phyloP scores from a whole-genome alignment of 2,113 vertebrate genomes.

The Leucoraja erinaceus region DNA sequence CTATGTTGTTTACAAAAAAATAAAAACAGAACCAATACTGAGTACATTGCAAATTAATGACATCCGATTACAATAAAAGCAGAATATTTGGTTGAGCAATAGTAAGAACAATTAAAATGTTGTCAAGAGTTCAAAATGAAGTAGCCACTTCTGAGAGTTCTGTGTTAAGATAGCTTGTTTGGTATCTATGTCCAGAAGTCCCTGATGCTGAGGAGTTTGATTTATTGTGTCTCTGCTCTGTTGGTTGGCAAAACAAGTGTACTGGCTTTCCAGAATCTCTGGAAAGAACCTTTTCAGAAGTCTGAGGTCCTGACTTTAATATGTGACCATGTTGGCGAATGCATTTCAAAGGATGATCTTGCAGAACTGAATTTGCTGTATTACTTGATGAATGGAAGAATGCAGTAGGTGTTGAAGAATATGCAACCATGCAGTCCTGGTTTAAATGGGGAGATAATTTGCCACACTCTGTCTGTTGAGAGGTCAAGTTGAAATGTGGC shows the following conservation, averaged over 20 bases:
- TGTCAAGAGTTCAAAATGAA: constrained; percentile 45
- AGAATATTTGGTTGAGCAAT: constrained; percentile 4
- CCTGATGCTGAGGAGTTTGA: neutral
- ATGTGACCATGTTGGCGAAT: constrained; percentile 40
- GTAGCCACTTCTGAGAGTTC: constrained; percentile 47
- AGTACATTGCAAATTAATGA: constrained; percentile 1
- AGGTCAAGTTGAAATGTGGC: neutral
- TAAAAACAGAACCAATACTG: neutral
- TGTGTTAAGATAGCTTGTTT: constrained; percentile 39
- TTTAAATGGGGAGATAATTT: constrained; percentile 39
- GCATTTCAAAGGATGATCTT: constrained; percentile 41
- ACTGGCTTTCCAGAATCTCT: neutral
- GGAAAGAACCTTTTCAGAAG: constrained; percentile 45
- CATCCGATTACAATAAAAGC: neutral
- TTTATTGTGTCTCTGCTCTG: neutral
- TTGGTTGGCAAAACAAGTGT: constrained; percentile 9
- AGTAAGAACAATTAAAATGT: neutral
- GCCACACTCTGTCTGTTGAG: constrained; percentile 40
- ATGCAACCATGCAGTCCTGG: constrained; percentile 39
- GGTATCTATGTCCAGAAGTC: neutral
- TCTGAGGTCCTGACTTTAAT: constrained; percentile 41
- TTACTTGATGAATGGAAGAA: constrained; percentile 40
- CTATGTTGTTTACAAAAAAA: too few relatives aligned
- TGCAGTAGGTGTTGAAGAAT: constrained; percentile 43
- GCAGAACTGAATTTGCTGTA: constrained; percentile 44